Evolutionary conservation across 2,797 vertebrate genomes (phyloP), one percentile per base, ranked within the genome.

Genomic region (Menidia menidia): DNA sequence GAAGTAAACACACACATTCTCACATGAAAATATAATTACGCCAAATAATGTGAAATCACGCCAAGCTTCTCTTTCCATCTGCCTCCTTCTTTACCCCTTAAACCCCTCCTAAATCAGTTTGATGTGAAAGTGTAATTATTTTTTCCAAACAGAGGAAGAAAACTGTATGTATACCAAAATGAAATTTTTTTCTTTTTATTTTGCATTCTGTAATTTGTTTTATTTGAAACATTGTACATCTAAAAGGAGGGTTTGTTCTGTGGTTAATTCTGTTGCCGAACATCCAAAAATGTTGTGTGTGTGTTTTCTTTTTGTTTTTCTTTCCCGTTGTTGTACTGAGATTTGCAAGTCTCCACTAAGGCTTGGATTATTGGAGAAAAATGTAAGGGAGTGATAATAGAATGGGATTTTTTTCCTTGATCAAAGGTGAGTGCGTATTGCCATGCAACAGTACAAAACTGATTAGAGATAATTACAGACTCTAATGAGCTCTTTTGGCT

Each of bases 111-210:
- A 82, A 85, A 89, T 87, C 86, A 83, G 75, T 83, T 85, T 78
- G 77, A 60, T 85, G 80, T 86, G 62, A 84, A 87, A 82, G 65
- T 73, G 70, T 88, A 86, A 86, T 88, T 89, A 87, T 88, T 86
- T 82, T 73, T 72, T 45, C 69, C 50, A 56, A 68, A 71, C 61
- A 43, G 51, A 73, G 35, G 8, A 18, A 55, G 50, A 67, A 71
- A 43, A 19, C 42, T 39, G 61, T 43, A 39, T 39, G 35, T 39
- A 39, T 39, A 39, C 10, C 7, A 7, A 39, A 39, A 39, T 39
- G 25, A 0, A 35, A 41, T 54, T 47, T 33, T 53, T 71, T 83
- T 57, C 78, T 81, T 80, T 71, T 83, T 57, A 79, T 81, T 80
- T 83, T 75, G 78, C 73, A 67, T 81, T 71, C 68, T 59, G 64